Conservation (phyloP, 2,113 vertebrate species). For the Narcine bancroftii region DNA sequence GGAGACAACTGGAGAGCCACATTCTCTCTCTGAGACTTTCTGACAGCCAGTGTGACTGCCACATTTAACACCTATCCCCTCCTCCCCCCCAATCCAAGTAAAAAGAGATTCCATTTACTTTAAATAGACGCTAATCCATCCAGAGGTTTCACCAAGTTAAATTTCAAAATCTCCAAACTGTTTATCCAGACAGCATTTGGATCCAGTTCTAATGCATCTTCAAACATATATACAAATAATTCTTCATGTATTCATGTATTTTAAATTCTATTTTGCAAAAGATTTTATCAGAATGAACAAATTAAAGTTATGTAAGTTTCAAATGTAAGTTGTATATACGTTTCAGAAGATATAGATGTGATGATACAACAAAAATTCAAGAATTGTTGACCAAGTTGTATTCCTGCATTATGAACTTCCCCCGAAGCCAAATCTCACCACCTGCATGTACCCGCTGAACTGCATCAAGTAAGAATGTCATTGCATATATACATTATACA, state of each 20-base stretch:
- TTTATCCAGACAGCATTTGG: constrained; percentile 6
- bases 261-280: background rate
- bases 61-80: background rate
- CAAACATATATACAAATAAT: background rate
- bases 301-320: no score
- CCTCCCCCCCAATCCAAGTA: no score
- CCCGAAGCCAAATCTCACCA: background rate
- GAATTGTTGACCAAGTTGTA: background rate
- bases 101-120: constrained; percentile 7
- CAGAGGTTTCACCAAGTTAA: background rate
- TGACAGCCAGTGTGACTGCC: background rate
- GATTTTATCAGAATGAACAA: no score
- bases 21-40: background rate
- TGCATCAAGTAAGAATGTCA: no score
- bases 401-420: background rate
- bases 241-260: background rate
- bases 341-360: background rate
- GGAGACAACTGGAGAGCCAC: constrained; percentile 17
- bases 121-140: constrained; percentile 21
- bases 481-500: no score
- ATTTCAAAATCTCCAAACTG: constrained; percentile 21
- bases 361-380: background rate
- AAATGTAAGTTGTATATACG: no score
- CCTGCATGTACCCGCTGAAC: background rate
- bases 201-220: no score